phyloP scores from a whole-genome alignment of 2,797 vertebrate species.

The Eulemur mongoz region DNA sequence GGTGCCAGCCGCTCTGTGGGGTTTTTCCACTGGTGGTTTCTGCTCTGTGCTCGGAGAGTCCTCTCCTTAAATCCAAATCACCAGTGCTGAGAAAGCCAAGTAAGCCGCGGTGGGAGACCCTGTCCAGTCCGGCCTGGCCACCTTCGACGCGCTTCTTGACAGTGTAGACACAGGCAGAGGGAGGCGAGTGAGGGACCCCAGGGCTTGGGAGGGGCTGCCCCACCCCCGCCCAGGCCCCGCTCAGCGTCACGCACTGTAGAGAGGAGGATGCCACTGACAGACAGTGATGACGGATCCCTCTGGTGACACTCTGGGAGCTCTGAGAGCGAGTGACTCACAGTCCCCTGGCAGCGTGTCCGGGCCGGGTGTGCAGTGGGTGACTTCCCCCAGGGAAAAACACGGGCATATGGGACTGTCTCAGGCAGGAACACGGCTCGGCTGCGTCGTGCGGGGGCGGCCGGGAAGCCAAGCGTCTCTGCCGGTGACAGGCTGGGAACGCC shows the following conservation, averaged over 20 bases:
- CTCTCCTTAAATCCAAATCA: not conserved
- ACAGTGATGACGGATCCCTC: not conserved
- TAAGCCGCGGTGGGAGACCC: fast-evolving
- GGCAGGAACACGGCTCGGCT: fast-evolving
- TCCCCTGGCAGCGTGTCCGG: not conserved
- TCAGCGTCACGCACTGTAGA: fast-evolving
- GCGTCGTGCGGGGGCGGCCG: no score
- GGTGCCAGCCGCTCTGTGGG: not conserved
- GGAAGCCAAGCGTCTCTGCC: not conserved
- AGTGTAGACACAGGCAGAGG: not conserved
- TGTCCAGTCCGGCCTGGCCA: fast-evolving
- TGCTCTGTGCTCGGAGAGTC: not conserved
- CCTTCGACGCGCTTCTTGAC: not conserved
- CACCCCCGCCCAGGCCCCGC: not conserved
- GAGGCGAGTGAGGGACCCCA: not conserved
- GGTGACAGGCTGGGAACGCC: not conserved
- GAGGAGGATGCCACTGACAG: not conserved
- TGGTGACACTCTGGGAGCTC: not conserved
- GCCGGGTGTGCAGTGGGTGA: not conserved
- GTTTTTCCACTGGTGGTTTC: not conserved
- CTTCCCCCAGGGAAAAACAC: no score
- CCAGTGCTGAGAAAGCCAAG: not conserved
- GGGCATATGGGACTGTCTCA: not conserved
- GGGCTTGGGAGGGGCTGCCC: not conserved
- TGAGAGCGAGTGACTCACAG: not conserved